Base-by-base conservation (phyloP, 92 coral and sea anemone genomes). In the Muricea muricata region DNA sequence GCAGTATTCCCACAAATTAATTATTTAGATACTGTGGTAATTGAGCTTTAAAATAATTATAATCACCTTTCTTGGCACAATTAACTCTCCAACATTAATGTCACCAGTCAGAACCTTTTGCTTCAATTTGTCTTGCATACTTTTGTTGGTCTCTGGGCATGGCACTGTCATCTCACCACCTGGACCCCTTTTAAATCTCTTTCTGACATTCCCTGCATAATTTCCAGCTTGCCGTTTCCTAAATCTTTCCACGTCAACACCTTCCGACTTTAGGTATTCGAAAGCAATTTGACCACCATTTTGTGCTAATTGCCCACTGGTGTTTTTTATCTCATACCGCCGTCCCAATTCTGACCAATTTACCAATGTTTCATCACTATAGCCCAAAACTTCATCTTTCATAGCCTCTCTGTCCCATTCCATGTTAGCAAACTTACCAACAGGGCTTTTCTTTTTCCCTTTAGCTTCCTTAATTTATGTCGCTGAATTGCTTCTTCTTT, bases 401-500 rank as follows among this genome's bases (percentile, higher is more conserved):
- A 63, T 31, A 29, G 9, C 70, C 17, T 55, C 6, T 32, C 24
- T 63, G 24, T 63, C 70, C 70, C 70, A 63, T n/a, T 63, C 65
- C 65, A 55, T 55, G 65, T 55, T 18, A 18, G 21, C 24, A 18
- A 55, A 18, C 28, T 55, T 55, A 6, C 65, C 65, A 55, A 55
- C 65, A 55, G 65, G 65, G 15, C 65, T 55, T 25, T 55, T 55
- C 65, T 55, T 12, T 18, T 18, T 55, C 15, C 3, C 6, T 25
- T 3, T 18, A 3, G 5, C 28, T 55, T 5, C 28, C 15, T 6
- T 18, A 3, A 4, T 18, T 3, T 18, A 5, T 18, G 65, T 70
- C 69, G 29, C 15, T n/a, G n/a, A n/a, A 5, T 41, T 47, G 81
- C 47, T 4, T 74, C 76, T 65, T 68, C 34, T 66, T 66, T 80